Evolutionary conservation across 2,797 vertebrate genomes (phyloP), one percentile per base, ranked within the genome.

Genomic region (Enteromius radiatus): DNA sequence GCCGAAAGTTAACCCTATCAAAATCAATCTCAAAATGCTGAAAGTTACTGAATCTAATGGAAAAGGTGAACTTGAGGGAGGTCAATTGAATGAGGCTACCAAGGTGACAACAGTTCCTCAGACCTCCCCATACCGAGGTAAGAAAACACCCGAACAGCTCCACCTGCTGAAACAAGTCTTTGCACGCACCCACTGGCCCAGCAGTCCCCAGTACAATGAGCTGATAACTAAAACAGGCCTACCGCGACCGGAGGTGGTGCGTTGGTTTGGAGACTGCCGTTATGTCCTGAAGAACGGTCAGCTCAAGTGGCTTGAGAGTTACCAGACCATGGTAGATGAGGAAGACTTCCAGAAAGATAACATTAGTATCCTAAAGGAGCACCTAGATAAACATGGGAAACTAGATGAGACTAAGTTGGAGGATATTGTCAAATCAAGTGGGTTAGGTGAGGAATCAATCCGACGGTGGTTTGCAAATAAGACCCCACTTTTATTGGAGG

Each of bases 11-110:
- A 99, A 96, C 89, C 98, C 98, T 49, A 98, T 99, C 88, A 99
- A 99, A 92, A 98, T 99, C 85, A 99, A 99, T 87, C 94, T 99
- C 81, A 99, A 98, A 90, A 99, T 98, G 94, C 95, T 99, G 77
- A 95, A 97, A 81, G 98, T 99, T 86, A 99, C 97, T 0, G 98
- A 99, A 89, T 95, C 97, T 74, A 96, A 94, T 0, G 95, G 96
- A 83, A 97, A 96, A 93, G 85, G 88, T 3, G 94, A 94, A 6
- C 85, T 73, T 5, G 88, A 87, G 38, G 84, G 33, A 78, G 83
- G 19, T 83, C 59, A 43, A 77, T 90, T 11, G 19, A 67, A 86
- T 4, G 81, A 85, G 31, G 78, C 26, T 2, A 78, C 59, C 5
- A 87, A 87, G 79, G 82, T 80, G 71, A 80, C 87, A 1, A 61